Evolutionary conservation across 2,113 vertebrate genomes (phyloP).

Genomic region (Chaetodon trifascialis): DNA sequence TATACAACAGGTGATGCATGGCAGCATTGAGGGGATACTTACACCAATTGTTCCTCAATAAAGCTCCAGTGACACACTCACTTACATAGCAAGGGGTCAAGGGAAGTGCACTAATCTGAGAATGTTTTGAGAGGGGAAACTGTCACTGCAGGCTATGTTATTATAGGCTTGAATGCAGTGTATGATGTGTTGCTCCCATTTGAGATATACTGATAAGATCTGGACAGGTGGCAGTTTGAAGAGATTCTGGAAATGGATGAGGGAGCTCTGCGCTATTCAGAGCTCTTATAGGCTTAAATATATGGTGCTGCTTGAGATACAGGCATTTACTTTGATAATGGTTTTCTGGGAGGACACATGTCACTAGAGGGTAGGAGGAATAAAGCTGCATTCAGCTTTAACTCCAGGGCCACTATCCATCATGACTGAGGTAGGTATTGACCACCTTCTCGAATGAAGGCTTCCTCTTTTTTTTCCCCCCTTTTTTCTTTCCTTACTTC

Average conservation of each 20-base stretch:
- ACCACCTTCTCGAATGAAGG: conserved; percentile 28
- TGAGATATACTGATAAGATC: conserved; percentile 29
- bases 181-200: conserved; percentile 26
- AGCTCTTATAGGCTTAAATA: conserved; percentile 42
- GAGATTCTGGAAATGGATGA: conserved; percentile 25
- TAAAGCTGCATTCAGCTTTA: conserved; percentile 58
- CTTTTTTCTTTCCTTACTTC: neutral
- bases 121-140: conserved; percentile 29
- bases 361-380: conserved; percentile 48
- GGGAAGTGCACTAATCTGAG: conserved; percentile 53
- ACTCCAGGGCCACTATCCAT: conserved; percentile 63
- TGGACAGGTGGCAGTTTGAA: conserved; percentile 20
- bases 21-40: conserved; percentile 64
- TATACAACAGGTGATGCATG: conserved; percentile 81
- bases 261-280: conserved; percentile 21
- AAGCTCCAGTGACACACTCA: conserved; percentile 69
- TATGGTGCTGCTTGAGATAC: conserved; percentile 36
- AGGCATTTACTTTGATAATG: conserved; percentile 58
- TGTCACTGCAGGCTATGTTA: conserved; percentile 46
- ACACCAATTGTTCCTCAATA: conserved; percentile 72
- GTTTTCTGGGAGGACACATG: conserved; percentile 49
- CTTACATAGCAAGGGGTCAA: conserved; percentile 61
- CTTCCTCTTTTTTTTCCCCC: conserved; percentile 1
- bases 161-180: conserved; percentile 30
- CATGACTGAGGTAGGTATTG: conserved; percentile 65